A percentile compares a stretch with the other conserved stretches of the same genome.
These are phyloP conservation scores for Nycticryphes semicollaris DNA, from an alignment of 2,113 vertebrate species.

Conservation along the genomic window DNA sequence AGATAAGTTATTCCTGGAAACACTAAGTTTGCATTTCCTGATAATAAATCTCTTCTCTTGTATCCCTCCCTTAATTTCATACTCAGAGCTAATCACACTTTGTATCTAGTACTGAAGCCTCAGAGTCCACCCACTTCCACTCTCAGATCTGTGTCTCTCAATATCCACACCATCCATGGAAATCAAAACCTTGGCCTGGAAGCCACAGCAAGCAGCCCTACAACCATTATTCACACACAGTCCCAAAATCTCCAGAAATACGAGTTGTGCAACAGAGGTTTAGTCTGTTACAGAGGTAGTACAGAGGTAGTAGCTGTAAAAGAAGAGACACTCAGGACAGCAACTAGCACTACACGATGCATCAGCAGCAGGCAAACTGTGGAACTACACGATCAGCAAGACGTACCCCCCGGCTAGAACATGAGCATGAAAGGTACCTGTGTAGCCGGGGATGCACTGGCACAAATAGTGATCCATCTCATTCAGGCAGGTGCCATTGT, in stretches of 20 bases:
- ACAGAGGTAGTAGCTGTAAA: neutral
- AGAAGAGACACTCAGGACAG: neutral
- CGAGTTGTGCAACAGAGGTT: neutral
- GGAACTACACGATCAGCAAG: neutral
- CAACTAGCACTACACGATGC: neutral
- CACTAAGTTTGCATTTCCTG: neutral
- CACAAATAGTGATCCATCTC: conserved; percentile 87
- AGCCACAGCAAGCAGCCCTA: neutral
- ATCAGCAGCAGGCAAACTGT: neutral
- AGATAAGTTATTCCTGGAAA: neutral
- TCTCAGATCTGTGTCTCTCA: neutral
- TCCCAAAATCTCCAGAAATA: neutral
- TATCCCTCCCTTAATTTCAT: neutral
- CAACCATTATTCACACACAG: accelerated
- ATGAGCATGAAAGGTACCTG: conserved; percentile 74
- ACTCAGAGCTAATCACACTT: neutral
- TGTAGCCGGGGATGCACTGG: conserved; percentile 82
- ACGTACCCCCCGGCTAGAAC: neutral
- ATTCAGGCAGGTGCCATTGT: conserved; percentile 89
- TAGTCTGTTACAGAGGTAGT: too few relatives aligned
- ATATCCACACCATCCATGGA: neutral
- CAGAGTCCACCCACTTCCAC: neutral
- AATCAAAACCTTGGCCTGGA: neutral
- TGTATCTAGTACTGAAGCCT: neutral
- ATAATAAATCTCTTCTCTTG: neutral